Conservation (phyloP, 2,113 vertebrate genomes). For the Corythaeola cristata region DNA sequence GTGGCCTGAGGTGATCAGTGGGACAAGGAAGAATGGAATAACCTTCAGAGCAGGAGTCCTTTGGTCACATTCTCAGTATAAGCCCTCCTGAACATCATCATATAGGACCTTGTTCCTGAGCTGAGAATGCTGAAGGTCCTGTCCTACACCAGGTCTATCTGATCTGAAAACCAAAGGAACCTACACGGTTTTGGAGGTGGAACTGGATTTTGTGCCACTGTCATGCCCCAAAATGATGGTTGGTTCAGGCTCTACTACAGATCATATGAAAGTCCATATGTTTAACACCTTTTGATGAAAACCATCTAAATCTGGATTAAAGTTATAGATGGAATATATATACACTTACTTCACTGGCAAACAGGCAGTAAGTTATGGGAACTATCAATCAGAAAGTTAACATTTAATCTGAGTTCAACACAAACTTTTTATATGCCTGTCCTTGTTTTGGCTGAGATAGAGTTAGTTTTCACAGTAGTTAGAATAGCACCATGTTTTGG, state of each 20-base stretch:
- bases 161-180: background rate
- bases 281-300: background rate
- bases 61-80: background rate
- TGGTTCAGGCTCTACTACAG: background rate
- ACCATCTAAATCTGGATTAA: background rate
- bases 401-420: background rate
- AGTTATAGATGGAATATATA: background rate
- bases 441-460: too few species aligned
- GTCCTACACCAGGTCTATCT: background rate
- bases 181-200: background rate
- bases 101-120: background rate
- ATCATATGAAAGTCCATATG: fast-evolving
- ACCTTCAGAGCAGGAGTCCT: background rate
- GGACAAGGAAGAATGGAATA: background rate
- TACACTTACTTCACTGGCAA: background rate
- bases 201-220: background rate
- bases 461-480: too few species aligned
- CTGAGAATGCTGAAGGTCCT: background rate
- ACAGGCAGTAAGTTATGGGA: background rate
- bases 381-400: background rate
- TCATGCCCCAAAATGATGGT: background rate
- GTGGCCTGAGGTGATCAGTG: background rate
- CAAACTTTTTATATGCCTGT: background rate
- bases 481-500: too few species aligned
- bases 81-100: background rate